Evolutionary conservation across 2,797 vertebrate genomes (phyloP).

Genomic region (Periophthalmus magnuspinnatus): DNA sequence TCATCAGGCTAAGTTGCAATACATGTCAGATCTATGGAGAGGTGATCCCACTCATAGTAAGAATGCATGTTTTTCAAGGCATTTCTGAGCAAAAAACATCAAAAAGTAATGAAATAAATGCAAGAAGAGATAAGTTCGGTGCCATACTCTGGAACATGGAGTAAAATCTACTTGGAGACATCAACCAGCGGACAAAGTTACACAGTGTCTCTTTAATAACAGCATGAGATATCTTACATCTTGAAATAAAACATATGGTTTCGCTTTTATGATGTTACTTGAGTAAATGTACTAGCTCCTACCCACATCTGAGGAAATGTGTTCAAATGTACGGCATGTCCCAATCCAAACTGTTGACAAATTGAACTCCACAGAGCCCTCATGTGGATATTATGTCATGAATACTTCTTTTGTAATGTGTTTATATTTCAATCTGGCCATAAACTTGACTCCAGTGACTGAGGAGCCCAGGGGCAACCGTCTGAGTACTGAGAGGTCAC

Average conservation of each 20-base stretch:
- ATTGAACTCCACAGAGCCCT: conserved; percentile 14
- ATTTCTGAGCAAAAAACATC: no score
- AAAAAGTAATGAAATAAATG: no score
- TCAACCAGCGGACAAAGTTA: no score
- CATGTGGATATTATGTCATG: conserved; percentile 40
- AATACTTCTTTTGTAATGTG: conserved; percentile 46
- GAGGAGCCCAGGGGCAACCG: conserved; percentile 47
- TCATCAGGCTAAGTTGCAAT: no score
- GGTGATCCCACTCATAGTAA: no score
- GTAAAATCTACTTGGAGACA: no score
- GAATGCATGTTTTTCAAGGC: no score
- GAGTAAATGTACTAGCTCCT: conserved; percentile 2
- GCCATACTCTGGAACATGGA: no score
- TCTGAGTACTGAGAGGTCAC: conserved; percentile 40
- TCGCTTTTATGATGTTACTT: conserved; percentile 3
- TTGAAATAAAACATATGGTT: conserved; percentile 1
- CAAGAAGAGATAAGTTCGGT: no score
- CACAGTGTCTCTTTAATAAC: no score
- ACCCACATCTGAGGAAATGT: conserved; percentile 23
- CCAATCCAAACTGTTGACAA: conserved; percentile 11
- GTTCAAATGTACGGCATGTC: conserved; percentile 23
- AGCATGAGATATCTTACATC: background rate
- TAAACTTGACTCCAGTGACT: conserved; percentile 43
- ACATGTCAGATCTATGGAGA: no score
- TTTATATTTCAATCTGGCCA: conserved; percentile 49